A percentile compares a stretch with the other conserved stretches of the same genome.
phyloP scores from a whole-genome alignment of 2,888 invertebrate species.

The Hypomecis atomaria region DNA sequence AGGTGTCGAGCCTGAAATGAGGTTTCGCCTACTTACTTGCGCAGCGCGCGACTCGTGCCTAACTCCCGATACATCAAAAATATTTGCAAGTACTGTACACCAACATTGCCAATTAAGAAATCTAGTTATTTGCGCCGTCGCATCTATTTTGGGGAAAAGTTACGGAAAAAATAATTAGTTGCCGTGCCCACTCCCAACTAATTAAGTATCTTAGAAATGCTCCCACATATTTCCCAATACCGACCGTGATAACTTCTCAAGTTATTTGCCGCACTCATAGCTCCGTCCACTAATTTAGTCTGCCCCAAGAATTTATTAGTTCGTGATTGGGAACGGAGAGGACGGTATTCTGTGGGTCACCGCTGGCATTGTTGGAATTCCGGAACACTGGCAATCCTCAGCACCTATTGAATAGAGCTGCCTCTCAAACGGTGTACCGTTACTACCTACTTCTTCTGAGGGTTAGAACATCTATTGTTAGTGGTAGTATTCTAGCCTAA shows the following conservation, averaged over 20 bases:
- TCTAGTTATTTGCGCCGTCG: not conserved
- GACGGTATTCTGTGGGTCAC: slow-evolving; percentile 58
- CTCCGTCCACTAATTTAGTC: slow-evolving; percentile 45
- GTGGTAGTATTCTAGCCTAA: no score
- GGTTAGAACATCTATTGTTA: not conserved
- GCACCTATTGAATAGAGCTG: slow-evolving; percentile 15
- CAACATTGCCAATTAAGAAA: not conserved
- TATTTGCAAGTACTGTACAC: not conserved
- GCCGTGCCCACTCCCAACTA: not conserved
- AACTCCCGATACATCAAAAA: no score
- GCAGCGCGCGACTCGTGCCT: no score
- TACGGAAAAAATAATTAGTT: not conserved
- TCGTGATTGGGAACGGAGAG: slow-evolving; percentile 48
- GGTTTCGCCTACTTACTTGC: no score
- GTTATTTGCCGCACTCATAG: slow-evolving; percentile 26
- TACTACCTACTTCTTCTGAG: not conserved
- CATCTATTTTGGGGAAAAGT: not conserved
- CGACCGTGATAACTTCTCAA: slow-evolving; percentile 18
- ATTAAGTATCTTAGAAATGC: slow-evolving; percentile 8
- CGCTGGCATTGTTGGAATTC: slow-evolving; percentile 60
- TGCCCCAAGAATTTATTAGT: slow-evolving; percentile 45
- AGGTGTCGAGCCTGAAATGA: no score
- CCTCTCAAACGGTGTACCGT: not conserved
- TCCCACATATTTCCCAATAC: slow-evolving; percentile 10
- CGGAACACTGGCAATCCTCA: slow-evolving; percentile 41